phyloP scores from a whole-genome alignment of 2,113 vertebrate genomes.

The Brachypodius melanocephalos region DNA sequence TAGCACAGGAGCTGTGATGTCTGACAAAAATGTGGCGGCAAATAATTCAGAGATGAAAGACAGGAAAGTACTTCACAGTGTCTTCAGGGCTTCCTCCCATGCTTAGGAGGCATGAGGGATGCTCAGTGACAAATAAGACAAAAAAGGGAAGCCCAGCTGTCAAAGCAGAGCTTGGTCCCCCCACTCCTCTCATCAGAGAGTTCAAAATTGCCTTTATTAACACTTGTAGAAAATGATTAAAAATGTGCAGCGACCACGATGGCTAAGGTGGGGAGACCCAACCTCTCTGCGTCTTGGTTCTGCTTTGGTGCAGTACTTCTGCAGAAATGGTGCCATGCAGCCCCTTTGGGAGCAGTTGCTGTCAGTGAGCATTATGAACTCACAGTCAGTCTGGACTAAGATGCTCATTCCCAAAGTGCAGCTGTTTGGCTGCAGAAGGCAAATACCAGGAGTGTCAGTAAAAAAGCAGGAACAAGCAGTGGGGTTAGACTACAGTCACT shows the following conservation, averaged over 20 bases:
- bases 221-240: neutral
- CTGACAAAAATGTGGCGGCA: neutral
- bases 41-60: neutral
- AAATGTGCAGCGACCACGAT: neutral
- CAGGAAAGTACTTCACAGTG: neutral
- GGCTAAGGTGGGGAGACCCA: neutral
- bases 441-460: neutral
- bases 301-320: neutral
- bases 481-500: neutral
- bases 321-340: neutral
- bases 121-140: neutral
- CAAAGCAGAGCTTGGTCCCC: neutral
- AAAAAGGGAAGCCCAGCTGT: neutral
- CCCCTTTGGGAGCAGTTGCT: neutral
- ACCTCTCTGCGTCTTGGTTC: neutral
- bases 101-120: neutral
- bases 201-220: neutral
- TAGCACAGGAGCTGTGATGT: neutral
- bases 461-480: neutral
- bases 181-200: neutral
- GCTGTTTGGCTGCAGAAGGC: neutral
- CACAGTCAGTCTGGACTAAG: neutral
- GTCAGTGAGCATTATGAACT: neutral
- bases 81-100: neutral
- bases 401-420: neutral